These are phyloP conservation scores for Anadara kagoshimensis DNA, from an alignment of 1,140 invertebrate genomes.

Conservation along the genomic window DNA sequence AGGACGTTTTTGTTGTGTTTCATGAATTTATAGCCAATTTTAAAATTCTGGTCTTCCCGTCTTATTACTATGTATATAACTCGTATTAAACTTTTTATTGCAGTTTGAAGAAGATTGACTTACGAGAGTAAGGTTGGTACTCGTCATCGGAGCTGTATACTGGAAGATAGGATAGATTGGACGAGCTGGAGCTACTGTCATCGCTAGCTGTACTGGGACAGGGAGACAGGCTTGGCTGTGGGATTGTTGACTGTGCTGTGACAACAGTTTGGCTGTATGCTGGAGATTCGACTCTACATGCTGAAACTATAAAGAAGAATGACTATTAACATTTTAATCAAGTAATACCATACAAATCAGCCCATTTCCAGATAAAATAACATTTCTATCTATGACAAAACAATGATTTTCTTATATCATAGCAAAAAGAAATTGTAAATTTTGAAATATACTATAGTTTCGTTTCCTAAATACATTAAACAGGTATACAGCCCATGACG, in stretches of 20 bases:
- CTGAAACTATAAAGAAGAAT: constrained; percentile 1
- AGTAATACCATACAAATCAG: background rate
- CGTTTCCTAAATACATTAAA: too few species aligned
- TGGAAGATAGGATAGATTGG: constrained; percentile 15
- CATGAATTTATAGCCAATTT: too few species aligned
- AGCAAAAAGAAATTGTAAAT: too few species aligned
- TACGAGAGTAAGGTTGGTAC: background rate
- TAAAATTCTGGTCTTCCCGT: constrained; percentile 6
- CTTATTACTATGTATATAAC: background rate
- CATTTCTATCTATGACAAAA: too few species aligned
- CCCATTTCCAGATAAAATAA: background rate
- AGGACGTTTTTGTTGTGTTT: too few species aligned
- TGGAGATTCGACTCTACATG: constrained; percentile 21
- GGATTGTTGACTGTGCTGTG: background rate
- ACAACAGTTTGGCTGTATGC: constrained; percentile 3
- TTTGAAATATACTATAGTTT: too few species aligned
- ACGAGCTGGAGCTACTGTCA: constrained; percentile 25
- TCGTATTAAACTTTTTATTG: constrained; percentile 3
- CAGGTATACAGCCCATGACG: background rate
- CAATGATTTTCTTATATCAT: too few species aligned
- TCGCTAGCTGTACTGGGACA: constrained; percentile 39
- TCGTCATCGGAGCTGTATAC: constrained; percentile 8
- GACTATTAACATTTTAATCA: background rate
- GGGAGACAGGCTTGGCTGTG: constrained; percentile 34
- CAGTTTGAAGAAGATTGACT: background rate